Evolutionary conservation across 2,113 vertebrate genomes (phyloP).

Genomic region (Leptocoma aspasia): DNA sequence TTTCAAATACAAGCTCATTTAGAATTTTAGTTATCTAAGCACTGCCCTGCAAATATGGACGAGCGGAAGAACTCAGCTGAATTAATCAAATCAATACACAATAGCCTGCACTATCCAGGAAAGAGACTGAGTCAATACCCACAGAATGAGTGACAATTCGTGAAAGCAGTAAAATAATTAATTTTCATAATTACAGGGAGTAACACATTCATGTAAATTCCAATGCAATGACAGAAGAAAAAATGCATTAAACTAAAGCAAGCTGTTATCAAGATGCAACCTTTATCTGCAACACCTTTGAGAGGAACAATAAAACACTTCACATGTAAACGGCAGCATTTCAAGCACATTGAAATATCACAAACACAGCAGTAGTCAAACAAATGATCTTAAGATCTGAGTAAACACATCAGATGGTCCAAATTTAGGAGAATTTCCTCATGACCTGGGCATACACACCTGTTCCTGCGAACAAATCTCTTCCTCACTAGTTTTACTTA

Average conservation of each 20-base stretch:
- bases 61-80: background rate
- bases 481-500: background rate
- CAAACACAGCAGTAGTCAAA: background rate
- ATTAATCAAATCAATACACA: background rate
- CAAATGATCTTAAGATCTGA: background rate
- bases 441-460: background rate
- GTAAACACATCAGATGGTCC: background rate
- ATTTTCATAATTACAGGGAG: background rate
- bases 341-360: background rate
- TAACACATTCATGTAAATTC: background rate
- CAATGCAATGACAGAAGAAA: background rate
- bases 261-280: background rate
- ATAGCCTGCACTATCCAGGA: background rate
- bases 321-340: background rate
- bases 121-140: background rate
- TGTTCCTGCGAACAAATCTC: background rate
- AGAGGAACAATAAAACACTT: background rate
- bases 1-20: background rate
- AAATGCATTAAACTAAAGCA: background rate
- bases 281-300: background rate
- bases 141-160: background rate
- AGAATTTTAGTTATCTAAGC: background rate
- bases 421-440: background rate
- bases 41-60: background rate
- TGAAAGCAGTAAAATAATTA: background rate